Evolutionary conservation across 1,140 invertebrate species (phyloP).

Genomic region (Drosophila mauritiana): DNA sequence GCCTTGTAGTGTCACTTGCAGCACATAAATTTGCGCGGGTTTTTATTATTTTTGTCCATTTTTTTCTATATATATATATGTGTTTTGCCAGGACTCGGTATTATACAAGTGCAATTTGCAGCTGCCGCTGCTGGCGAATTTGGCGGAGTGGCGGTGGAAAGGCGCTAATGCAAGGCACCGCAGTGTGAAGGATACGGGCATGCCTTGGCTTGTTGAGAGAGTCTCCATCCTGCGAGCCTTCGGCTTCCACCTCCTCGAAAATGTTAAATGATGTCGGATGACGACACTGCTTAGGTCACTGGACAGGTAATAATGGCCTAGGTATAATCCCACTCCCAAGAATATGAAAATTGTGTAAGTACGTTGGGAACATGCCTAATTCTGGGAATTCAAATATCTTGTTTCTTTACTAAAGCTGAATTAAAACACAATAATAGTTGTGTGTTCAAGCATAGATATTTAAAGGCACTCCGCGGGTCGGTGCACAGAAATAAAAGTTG

Average conservation of each 20-base stretch:
- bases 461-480: too few species aligned
- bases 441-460: too few species aligned
- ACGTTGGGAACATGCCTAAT: background rate
- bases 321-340: background rate
- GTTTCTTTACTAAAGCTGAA: too few species aligned
- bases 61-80: background rate
- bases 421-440: too few species aligned
- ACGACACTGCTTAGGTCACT: constrained; percentile 38
- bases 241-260: constrained; percentile 2
- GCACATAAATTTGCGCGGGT: constrained; percentile 65
- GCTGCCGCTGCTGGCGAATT: constrained; percentile 53
- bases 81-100: constrained; percentile 31
- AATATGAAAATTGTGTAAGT: background rate
- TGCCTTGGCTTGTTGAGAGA: constrained; percentile 39
- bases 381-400: too few species aligned
- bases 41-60: constrained; percentile 51
- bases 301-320: constrained; percentile 26
- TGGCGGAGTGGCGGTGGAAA: constrained; percentile 7
- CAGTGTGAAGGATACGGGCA: constrained; percentile 70
- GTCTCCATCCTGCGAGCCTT: constrained; percentile 8
- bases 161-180: constrained; percentile 75
- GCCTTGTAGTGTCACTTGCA: constrained; percentile 79
- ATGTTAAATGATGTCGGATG: constrained; percentile 45
- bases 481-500: too few species aligned
- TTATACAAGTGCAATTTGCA: constrained; percentile 80